Evolutionary conservation across 1,140 invertebrate genomes (phyloP), one percentile per base, ranked within the genome.

Genomic region (Neelides sp.): DNA sequence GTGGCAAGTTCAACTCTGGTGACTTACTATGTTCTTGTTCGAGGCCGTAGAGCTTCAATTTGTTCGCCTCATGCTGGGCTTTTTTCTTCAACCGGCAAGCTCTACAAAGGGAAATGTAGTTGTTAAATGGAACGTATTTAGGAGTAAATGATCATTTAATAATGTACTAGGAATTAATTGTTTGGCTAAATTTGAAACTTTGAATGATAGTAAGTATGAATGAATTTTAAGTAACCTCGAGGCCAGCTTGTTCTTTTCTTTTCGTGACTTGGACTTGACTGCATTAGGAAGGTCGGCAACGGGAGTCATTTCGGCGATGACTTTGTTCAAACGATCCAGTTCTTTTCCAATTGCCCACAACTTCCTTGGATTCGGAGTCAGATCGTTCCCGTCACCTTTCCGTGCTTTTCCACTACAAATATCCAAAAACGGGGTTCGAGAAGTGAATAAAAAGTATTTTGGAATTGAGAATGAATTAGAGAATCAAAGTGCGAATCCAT

Each of bases 191-290:
- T 17, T 27, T 2, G 1, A 26, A 32, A 15, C 35, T n/a, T 17
- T 23, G 15, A 26, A 53, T 19, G 23, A 43, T 15, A 23, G 26
- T 23, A 20, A 10, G 7, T 24, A 4, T 23, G 47, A 7, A 2
- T 22, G 24, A 26, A 13, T n/a, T 26, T 30, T 2, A 47, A 49
- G 54, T 55, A 65, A 77, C 75, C 76, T 80, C 0, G 92, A 96
- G 4, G 93, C 92, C 22, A 96, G 71, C 72, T 98, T 97, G 66
- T 98, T 98, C 65, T 97, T 98, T 68, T 98, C 92, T 68, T 95
- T 95, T 20, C 91, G 77, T 5, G 89, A 90, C 67, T 90, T 92
- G 2, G 86, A 85, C 55, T 90, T 73, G 1, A 82, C 79, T 63
- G 83, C 85, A 61, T 88, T 85, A 19, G 92, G 90, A 60, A 95